Conservation (phyloP, 2,797 vertebrate genomes). For the Sebastes flavidus region DNA sequence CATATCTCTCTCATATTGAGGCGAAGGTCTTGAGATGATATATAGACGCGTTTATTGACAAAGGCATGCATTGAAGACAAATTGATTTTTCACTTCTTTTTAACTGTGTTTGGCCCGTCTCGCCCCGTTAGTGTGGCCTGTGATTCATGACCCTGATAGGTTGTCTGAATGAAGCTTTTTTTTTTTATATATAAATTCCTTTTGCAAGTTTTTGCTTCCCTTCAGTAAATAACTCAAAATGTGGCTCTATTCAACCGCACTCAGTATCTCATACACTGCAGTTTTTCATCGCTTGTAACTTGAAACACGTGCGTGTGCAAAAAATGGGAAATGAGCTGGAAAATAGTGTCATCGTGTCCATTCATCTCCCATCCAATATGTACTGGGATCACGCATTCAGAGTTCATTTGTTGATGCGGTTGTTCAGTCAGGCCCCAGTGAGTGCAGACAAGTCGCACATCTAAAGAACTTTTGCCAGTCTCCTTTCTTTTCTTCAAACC, state of each 20-base stretch:
- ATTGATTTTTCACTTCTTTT: constrained; percentile 58
- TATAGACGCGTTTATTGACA: constrained; percentile 56
- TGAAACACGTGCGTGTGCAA: constrained; percentile 57
- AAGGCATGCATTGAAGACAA: constrained; percentile 47
- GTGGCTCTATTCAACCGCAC: constrained; percentile 1
- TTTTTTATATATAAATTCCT: constrained; percentile 37
- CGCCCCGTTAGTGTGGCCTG: constrained; percentile 19
- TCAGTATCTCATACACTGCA: constrained; percentile 24
- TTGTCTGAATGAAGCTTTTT: constrained; percentile 25
- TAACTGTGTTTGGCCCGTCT: constrained; percentile 47
- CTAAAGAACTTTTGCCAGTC: constrained; percentile 24
- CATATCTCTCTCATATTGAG: constrained; percentile 30
- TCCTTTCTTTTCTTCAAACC: constrained; percentile 25
- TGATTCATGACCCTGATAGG: constrained; percentile 56
- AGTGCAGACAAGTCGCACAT: constrained; percentile 42
- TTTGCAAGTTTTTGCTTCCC: background rate
- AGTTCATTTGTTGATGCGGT: constrained; percentile 37
- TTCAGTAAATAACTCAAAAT: constrained; percentile 53
- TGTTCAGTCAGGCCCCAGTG: constrained; percentile 31
- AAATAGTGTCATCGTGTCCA: constrained; percentile 53
- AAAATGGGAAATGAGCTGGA: constrained; percentile 55
- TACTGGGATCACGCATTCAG: constrained; percentile 26
- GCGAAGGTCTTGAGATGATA: constrained; percentile 46
- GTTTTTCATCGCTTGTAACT: constrained; percentile 52
- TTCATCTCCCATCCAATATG: constrained; percentile 43